A percentile compares a stretch with the other conserved stretches of the same genome.
Conservation (phyloP, 2,113 vertebrate genomes). For the Felis catus region F.catus_Fca126_mat1.0 CM031419.1:36075501-36076000, state of each 20-base stretch:
- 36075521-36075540: not conserved
- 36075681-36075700: not conserved
- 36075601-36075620: no score
- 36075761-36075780: not conserved
- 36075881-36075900: conserved; percentile 92
- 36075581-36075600: no score
- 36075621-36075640: no score
- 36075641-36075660: no score
- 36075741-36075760: not conserved
- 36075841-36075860: conserved; percentile 88
- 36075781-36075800: not conserved
- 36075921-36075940: conserved; percentile 98
- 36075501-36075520: not conserved
- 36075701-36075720: not conserved
- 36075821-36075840: not conserved
- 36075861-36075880: conserved; percentile 92
- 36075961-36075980: conserved; percentile 93
- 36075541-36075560: no score
- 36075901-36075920: conserved; percentile 95
- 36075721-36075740: not conserved
- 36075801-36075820: not conserved
- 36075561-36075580: no score
- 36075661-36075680: no score
- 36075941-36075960: conserved; percentile 95
- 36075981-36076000: conserved; percentile 98